Evolutionary conservation across 1,140 invertebrate genomes (phyloP), one percentile per base, ranked within the genome.

Genomic region (Uloborus diversus): DNA sequence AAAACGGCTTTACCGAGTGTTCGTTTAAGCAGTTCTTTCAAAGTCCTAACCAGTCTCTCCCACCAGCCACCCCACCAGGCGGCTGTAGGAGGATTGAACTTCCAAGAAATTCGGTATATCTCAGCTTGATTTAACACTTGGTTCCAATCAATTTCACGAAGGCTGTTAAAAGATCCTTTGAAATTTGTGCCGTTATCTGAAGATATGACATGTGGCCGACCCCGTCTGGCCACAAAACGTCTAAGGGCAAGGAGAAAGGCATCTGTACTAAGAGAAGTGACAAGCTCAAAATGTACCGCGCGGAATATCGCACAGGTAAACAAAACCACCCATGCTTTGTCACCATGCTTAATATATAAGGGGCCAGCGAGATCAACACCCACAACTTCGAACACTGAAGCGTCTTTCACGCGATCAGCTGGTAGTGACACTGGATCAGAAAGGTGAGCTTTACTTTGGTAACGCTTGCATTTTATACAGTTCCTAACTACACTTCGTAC

Each of bases 171-270:
- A 0, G 83, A 81, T 9, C 85, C 85, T 11, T 82, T 53, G 71
- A 88, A 88, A 75, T 87, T 87, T 1, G 85, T 86, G n/a, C 85
- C 85, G 66, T 84, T 84, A 57, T 87, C 87, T 17, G 81, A 85
- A 57, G 83, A 84, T 13, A 87, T 82, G 49, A 84, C 49, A 17
- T 49, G 42, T 1, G 84, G 83, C 32, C 83, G 61, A 47, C 86
- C 86, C 33, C 86, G 78, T 51, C 85, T 81, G 9, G 85, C 83
- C 5, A 88, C 83, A 79, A 89, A 87, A 53, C 87, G 62, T 23
- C 84, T 59, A 5, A 88, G 68, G 23, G 84, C 82, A 30, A 83
- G 81, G 13, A 88, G 49, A 68, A 87, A 87, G 0, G 83, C 82
- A 25, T 86, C 84, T 0, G 86, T 86, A 1, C 83, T 66, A 3